A percentile compares a stretch with the other conserved stretches of the same genome.
phyloP scores from a whole-genome alignment of 2,888 invertebrate species.

The Volucella inanis region DNA sequence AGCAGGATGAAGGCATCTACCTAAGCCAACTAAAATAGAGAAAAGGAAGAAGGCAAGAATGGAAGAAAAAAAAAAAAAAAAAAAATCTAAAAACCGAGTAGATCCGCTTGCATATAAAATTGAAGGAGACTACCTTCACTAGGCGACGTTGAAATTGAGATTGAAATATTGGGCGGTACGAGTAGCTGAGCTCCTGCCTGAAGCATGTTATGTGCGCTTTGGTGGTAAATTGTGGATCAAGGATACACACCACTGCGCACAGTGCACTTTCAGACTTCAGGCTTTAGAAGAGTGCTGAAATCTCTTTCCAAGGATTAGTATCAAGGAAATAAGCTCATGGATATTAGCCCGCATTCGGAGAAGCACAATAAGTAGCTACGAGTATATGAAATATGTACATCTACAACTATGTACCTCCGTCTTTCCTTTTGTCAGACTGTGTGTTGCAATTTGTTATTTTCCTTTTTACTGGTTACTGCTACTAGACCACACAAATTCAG shows the following conservation, averaged over 20 bases:
- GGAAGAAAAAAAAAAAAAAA: neutral
- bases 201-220: conserved; percentile 12
- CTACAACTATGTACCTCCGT: neutral
- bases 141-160: conserved; percentile 27
- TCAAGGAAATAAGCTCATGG: conserved; percentile 53
- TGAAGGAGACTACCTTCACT: conserved; percentile 30
- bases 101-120: conserved; percentile 31
- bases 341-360: conserved; percentile 47
- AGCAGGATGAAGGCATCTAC: neutral
- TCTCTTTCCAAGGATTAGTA: conserved; percentile 50
- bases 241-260: conserved; percentile 6
- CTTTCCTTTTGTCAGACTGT: neutral
- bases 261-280: conserved; percentile 14
- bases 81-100: conserved; percentile 13
- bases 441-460: conserved; percentile 49
- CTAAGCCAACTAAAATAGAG: neutral
- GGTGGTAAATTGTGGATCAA: conserved; percentile 47
- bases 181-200: neutral
- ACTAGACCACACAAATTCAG: conserved; percentile 1
- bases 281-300: conserved; percentile 44
- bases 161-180: conserved; percentile 50
- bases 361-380: conserved; percentile 36
- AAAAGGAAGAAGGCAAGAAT: neutral
- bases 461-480: conserved; percentile 27
- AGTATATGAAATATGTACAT: neutral